Conservation (phyloP, 2,888 invertebrate species). For the Drosophila leonis region DNA sequence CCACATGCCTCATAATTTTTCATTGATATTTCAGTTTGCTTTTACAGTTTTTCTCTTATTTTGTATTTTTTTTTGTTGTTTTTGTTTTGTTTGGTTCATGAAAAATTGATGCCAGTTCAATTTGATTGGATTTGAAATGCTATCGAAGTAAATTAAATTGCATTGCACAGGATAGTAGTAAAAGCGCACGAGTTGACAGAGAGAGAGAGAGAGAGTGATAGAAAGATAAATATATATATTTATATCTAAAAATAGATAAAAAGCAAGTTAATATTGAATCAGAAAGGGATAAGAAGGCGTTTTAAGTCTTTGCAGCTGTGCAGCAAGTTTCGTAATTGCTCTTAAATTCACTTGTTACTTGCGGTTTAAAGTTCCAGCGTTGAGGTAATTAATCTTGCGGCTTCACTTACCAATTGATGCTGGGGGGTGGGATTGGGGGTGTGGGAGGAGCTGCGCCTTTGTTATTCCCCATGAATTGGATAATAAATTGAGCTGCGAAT, state of each 20-base stretch:
- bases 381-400: slow-evolving; percentile 44
- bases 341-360: slow-evolving; percentile 28
- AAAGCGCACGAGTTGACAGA: background rate
- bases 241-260: background rate
- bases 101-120: slow-evolving; percentile 63
- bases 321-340: slow-evolving; percentile 47
- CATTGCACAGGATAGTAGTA: slow-evolving; percentile 14
- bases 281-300: too few species aligned
- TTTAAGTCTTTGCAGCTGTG: slow-evolving; percentile 15
- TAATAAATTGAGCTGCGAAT: slow-evolving; percentile 42
- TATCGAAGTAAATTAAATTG: slow-evolving; percentile 61
- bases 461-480: slow-evolving; percentile 14
- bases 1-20: slow-evolving; percentile 77
- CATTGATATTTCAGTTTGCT: slow-evolving; percentile 60
- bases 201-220: background rate
- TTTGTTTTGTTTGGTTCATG: slow-evolving; percentile 30
- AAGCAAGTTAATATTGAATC: slow-evolving; percentile 7
- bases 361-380: slow-evolving; percentile 11
- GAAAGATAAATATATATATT: background rate
- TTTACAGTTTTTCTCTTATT: slow-evolving; percentile 21
- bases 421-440: too few species aligned
- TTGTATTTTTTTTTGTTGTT: background rate
- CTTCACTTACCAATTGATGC: background rate
- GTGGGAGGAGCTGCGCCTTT: background rate
- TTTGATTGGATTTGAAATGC: slow-evolving; percentile 74